Conservation (phyloP, 2,797 vertebrate genomes). For the Myotis findleyi region DNA sequence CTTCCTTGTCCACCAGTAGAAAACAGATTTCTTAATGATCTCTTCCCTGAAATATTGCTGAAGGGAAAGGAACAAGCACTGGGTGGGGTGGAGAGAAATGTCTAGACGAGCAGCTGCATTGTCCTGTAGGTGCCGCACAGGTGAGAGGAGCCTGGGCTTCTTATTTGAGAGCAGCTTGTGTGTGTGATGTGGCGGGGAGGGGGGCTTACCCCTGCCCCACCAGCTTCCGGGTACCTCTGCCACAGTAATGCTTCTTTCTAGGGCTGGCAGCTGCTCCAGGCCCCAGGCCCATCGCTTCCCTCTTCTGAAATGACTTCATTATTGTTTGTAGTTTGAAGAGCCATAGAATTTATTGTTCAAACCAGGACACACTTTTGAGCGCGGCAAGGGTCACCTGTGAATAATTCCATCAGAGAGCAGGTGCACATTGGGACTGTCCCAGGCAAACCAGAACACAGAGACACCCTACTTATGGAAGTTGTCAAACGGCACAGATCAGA, state of each 20-base stretch:
- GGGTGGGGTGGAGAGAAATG: too few species aligned
- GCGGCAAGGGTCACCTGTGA: neutral
- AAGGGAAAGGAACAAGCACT: neutral
- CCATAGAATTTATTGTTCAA: neutral
- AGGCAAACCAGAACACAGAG: neutral
- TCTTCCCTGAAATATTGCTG: neutral
- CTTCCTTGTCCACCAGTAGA: neutral
- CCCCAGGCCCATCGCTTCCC: slow-evolving; percentile 69
- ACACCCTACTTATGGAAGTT: neutral
- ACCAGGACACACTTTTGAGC: neutral
- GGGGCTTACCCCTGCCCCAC: slow-evolving; percentile 32
- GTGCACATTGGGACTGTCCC: neutral
- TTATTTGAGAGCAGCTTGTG: slow-evolving; percentile 73
- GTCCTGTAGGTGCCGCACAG: neutral
- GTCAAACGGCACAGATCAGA: neutral
- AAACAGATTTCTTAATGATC: neutral
- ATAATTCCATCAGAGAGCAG: neutral
- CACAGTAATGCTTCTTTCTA: slow-evolving; percentile 70
- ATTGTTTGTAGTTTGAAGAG: neutral
- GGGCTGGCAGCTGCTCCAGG: slow-evolving; percentile 77
- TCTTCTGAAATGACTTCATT: slow-evolving; percentile 64
- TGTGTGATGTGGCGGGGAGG: neutral
- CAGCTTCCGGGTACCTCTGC: neutral
- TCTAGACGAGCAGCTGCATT: neutral
- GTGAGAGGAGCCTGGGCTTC: neutral